Evolutionary conservation across 1,140 invertebrate genomes (phyloP).

Genomic region (Sycobia sp.): DNA sequence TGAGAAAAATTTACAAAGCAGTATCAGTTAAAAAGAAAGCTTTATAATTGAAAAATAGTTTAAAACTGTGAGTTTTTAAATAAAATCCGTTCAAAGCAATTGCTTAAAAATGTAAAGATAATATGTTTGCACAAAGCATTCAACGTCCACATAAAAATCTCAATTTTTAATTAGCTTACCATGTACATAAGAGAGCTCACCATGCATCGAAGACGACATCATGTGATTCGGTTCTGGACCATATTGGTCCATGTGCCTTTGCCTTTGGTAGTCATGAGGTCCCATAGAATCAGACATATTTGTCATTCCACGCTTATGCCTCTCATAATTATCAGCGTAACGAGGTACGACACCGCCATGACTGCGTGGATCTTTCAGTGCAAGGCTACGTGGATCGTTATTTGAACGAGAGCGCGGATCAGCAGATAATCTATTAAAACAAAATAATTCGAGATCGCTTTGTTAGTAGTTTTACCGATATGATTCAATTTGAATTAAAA

Average conservation of each 20-base stretch:
- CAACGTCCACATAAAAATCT: no score
- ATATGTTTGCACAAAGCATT: no score
- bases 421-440: constrained; percentile 6
- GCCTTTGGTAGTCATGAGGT: constrained; percentile 12
- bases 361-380: constrained; percentile 1
- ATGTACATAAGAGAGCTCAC: background rate
- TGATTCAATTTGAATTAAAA: no score
- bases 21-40: no score
- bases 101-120: no score
- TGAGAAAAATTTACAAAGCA: no score
- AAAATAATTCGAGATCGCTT: no score
- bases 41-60: background rate
- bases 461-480: no score
- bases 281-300: background rate
- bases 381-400: constrained; percentile 14
- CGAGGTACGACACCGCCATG: constrained; percentile 32
- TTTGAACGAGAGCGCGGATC: constrained; percentile 17
- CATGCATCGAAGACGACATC: constrained; percentile 5
- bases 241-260: constrained; percentile 17
- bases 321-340: constrained; percentile 49
- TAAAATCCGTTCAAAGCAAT: background rate
- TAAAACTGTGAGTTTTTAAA: background rate
- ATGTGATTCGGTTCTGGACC: background rate
- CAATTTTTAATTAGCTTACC: constrained; percentile 4
- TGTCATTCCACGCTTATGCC: constrained; percentile 38